Evolutionary conservation across 2,888 invertebrate genomes (phyloP).

Genomic region (Drymonia ruficornis): DNA sequence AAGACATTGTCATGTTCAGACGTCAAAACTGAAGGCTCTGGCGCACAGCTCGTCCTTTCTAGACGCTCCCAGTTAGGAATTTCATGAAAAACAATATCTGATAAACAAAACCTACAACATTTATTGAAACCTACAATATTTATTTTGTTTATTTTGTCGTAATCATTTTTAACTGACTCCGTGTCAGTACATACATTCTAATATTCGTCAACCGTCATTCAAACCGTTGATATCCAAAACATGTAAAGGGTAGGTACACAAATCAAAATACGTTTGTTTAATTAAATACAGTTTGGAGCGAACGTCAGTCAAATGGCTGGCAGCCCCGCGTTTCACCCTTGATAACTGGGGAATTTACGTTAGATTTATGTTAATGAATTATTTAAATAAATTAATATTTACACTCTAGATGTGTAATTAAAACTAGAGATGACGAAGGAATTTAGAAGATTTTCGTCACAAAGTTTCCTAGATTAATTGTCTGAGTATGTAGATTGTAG

Average conservation of each 20-base stretch:
- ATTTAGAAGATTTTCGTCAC: not conserved
- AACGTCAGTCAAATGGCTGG: slow-evolving; percentile 63
- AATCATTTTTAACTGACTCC: too few species aligned
- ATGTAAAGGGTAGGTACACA: slow-evolving; percentile 33
- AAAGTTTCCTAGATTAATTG: not conserved
- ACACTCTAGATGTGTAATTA: slow-evolving; percentile 15
- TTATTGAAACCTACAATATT: too few species aligned
- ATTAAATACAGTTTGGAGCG: slow-evolving; percentile 61
- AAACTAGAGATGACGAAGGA: not conserved
- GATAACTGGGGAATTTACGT: slow-evolving; percentile 51
- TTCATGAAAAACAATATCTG: too few species aligned
- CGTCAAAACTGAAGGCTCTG: too few species aligned
- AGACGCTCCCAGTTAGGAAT: too few species aligned
- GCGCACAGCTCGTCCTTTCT: too few species aligned
- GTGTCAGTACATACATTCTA: not conserved
- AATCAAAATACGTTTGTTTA: slow-evolving; percentile 52
- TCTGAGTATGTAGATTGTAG: too few species aligned
- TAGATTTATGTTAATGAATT: slow-evolving; percentile 30
- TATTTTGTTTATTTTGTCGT: too few species aligned
- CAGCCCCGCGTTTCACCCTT: slow-evolving; percentile 60
- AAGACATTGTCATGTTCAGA: too few species aligned
- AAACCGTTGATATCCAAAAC: slow-evolving; percentile 32
- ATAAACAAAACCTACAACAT: too few species aligned
- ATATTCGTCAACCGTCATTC: slow-evolving; percentile 8
- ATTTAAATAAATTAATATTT: slow-evolving; percentile 28